Evolutionary conservation across 2,888 invertebrate genomes (phyloP).

Genomic region (Diloba caeruleocephala): DNA sequence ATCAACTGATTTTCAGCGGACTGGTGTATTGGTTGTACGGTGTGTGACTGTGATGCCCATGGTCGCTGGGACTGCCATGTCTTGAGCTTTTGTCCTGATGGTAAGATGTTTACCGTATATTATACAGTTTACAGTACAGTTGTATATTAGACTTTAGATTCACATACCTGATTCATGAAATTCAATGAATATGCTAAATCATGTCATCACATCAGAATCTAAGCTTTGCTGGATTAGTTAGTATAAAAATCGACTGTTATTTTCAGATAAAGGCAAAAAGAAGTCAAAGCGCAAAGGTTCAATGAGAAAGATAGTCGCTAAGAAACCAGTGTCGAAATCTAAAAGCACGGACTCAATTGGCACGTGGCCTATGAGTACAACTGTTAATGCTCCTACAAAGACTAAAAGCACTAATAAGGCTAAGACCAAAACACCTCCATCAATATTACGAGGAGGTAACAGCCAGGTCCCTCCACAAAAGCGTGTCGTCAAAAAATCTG

Average conservation of each 20-base stretch:
- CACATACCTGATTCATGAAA: too few relatives aligned
- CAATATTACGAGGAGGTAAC: slow-evolving; percentile 12
- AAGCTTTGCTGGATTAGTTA: too few relatives aligned
- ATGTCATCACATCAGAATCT: too few relatives aligned
- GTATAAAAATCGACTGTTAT: background rate
- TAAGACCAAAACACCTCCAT: background rate
- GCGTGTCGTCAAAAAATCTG: slow-evolving; percentile 35
- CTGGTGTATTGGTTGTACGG: slow-evolving; percentile 81
- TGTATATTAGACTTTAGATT: too few relatives aligned
- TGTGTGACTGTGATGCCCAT: slow-evolving; percentile 77
- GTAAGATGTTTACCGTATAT: slow-evolving; percentile 57
- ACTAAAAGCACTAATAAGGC: background rate
- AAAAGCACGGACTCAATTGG: background rate
- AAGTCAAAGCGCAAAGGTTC: slow-evolving; percentile 5
- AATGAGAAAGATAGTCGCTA: background rate
- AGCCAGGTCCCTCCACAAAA: slow-evolving; percentile 12
- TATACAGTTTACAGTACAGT: too few relatives aligned
- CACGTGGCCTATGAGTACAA: background rate
- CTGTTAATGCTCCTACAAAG: background rate
- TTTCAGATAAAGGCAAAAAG: slow-evolving; percentile 14
- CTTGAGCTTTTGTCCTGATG: slow-evolving; percentile 76
- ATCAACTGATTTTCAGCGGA: slow-evolving; percentile 67
- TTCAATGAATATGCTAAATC: too few relatives aligned
- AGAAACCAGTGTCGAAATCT: background rate
- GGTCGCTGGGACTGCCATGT: slow-evolving; percentile 80